Base-by-base conservation (phyloP, 2,888 invertebrate genomes). In the Augiades crinisus region DNA sequence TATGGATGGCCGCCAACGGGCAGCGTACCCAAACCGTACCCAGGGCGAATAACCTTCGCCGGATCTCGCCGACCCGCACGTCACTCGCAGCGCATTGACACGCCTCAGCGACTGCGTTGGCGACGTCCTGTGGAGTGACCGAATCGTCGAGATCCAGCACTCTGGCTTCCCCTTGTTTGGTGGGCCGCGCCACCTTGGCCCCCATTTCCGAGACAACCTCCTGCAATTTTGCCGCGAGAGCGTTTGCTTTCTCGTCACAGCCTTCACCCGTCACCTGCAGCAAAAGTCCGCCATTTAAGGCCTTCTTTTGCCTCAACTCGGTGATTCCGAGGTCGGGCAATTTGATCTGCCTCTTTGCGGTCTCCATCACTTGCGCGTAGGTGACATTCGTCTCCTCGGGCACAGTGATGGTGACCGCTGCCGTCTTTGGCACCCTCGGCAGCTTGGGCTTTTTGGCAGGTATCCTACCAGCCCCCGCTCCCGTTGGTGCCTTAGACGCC, bases 311-410 rank as follows among this genome's bases (percentile, higher is more conserved):
- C 1, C 36, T 10, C 5, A 46, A 3, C 10, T 14, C 16, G n/a
- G 21, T 16, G 12, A 46, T 24, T 5, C 27, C 45, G 5, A 46
- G 22, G 17, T 46, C 45, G n/a, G 16, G 13, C 21, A 46, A 10
- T 6, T 8, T 10, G 4, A 46, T 24, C 24, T 46, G 17, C 4
- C 24, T 8, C 12, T 46, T 46, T 1, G 31, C 45, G 7, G 16
- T 24, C 24, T 24, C 21, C 45, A 36, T 46, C 2, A 36, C 45
- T 6, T 46, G 19, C 14, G 17, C 45, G 10, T 46, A 46, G 6
- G 45, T 33, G 10, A 24, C 3, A 14, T 14, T 1, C 2, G 41
- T 14, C 17, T 16, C 52, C 12, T 38, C 19, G 8, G 17, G 34
- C 2, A 34, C 40, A 12, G 49, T 14, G 8, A 45, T 8, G 4